phyloP scores from a whole-genome alignment of 2,888 invertebrate genomes.

The Ectemnius cavifrons region DNA sequence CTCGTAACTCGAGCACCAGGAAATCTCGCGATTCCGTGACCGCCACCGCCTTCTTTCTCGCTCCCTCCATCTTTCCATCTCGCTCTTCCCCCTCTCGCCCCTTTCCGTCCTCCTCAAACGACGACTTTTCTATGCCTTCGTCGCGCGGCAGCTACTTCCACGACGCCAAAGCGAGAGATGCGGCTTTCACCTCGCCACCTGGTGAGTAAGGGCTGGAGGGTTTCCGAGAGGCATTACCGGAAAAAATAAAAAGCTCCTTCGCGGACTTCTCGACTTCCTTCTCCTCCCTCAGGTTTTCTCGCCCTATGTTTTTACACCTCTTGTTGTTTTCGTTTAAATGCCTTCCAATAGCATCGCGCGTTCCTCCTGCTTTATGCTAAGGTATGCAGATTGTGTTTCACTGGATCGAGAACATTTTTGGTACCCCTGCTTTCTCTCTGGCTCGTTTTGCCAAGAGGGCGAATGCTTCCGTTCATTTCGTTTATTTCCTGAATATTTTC shows the following conservation, averaged over 20 bases:
- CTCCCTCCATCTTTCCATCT: background rate
- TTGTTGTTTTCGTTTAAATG: background rate
- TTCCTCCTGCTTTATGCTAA: constrained; percentile 7
- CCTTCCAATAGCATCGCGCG: background rate
- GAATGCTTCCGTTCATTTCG: background rate
- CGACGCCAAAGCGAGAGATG: constrained; percentile 10
- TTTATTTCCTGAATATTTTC: background rate
- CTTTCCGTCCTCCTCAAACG: constrained; percentile 19
- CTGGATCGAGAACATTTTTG: background rate
- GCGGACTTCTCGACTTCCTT: constrained; percentile 8
- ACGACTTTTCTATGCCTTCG: constrained; percentile 20
- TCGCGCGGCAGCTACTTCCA: constrained; percentile 1
- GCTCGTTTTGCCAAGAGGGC: background rate
- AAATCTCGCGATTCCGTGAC: constrained; percentile 64
- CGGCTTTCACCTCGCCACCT: constrained; percentile 12
- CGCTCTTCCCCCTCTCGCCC: constrained; percentile 9
- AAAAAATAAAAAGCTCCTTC: constrained; percentile 46
- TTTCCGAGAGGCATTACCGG: constrained; percentile 26
- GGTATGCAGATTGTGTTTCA: constrained; percentile 7
- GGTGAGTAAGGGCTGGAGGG: background rate
- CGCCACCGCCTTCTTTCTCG: constrained; percentile 14
- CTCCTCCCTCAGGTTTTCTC: background rate
- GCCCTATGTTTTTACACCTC: background rate
- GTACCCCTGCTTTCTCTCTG: background rate
- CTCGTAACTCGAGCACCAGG: constrained; percentile 69